These are phyloP conservation scores for Quadriops clusia DNA, from an alignment of 2,888 invertebrate species.

Conservation along the genomic window DNA sequence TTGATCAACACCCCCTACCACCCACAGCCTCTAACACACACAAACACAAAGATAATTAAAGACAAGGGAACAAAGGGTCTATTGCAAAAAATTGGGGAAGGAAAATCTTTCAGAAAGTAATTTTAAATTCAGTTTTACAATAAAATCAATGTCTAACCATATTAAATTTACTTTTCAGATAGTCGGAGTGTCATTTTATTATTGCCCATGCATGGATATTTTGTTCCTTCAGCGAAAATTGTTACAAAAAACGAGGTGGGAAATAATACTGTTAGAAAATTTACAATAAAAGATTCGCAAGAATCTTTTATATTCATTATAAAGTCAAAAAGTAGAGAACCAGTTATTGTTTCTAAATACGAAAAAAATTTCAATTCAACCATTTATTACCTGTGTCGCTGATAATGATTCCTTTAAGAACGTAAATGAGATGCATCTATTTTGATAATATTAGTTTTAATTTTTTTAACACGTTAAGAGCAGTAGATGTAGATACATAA, in stretches of 20 bases:
- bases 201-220: conserved; percentile 7
- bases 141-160: no score
- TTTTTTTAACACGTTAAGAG: background rate
- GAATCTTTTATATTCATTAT: conserved; percentile 5
- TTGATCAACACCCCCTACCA: no score
- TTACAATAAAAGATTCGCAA: conserved; percentile 6
- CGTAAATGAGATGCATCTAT: conserved; percentile 2
- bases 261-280: conserved; percentile 3
- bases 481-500: conserved; percentile 4
- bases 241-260: conserved; percentile 4
- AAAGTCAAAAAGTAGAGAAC: conserved; percentile 4
- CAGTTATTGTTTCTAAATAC: no score
- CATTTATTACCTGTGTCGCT: no score
- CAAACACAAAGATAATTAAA: conserved; percentile 1
- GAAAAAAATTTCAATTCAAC: no score
- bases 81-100: background rate
- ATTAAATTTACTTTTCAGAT: conserved; percentile 3
- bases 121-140: no score
- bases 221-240: conserved; percentile 2
- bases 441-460: conserved; percentile 4
- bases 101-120: conserved; percentile 3
- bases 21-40: no score
- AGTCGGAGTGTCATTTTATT: conserved; percentile 4
- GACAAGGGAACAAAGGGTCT: conserved; percentile 4
- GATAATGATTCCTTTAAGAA: conserved; percentile 1